Base-by-base conservation (phyloP, 2,888 invertebrate species). In the Galerucella calmariensis region DNA sequence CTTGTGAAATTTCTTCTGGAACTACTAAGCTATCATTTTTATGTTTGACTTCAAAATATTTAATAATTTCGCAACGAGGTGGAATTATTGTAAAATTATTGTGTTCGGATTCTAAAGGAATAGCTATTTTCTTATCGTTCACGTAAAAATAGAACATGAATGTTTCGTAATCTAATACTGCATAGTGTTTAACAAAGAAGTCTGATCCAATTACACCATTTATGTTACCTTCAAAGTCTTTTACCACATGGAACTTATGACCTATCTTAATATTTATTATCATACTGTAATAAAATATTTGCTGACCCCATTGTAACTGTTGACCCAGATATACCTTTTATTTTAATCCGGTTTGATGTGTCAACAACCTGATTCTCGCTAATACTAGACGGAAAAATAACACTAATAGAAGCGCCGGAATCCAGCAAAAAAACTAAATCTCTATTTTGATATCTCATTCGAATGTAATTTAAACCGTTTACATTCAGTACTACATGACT, bases 11-110 rank as follows among this genome's bases (percentile, higher is more conserved):
- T 48, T 48, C 11, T 48, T 48, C 46, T 48, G 46, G 10, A 48
- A 48, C 46, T 48, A 48, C 46, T 48, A 48, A 48, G 66, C 11
- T 69, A 56, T 69, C 35, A 66, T 66, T 48, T 16, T 44, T 48
- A 48, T 48, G 10, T 48, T 48, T 48, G 16, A 69, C 65, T 48
- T 63, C 24, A 51, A 71, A 74, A 69, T 77, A 72, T 67, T 70
- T 74, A 59, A 79, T 76, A 27, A 75, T 53, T 71, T 76, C 75
- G 66, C 75, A 75, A 12, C 75, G 35, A 20, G 77, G 56, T 12
- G 71, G 71, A 67, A 77, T 67, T 35, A 53, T 58, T 56, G 63
- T 75, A 44, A 65, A 74, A 41, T 27, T 20, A 41, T 68, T 62
- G 61, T 46, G 65, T 53, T 77, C 66, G 16, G 75, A 75, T 48